Conservation (phyloP, 2,113 vertebrate species). For the Tupaia chinensis region DNA sequence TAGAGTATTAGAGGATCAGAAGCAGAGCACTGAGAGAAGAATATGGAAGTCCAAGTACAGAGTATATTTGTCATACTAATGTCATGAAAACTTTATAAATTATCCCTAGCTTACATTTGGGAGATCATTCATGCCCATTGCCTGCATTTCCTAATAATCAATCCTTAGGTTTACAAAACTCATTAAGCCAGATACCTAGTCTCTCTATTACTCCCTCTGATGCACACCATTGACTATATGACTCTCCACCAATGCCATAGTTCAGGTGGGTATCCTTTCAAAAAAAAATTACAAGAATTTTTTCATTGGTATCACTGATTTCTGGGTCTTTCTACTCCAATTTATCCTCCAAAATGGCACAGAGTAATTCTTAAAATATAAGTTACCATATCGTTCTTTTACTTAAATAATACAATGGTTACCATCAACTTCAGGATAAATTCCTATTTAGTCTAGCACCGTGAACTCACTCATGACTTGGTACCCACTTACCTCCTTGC, state of each 20-base stretch:
- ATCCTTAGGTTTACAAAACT: neutral
- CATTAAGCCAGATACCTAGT: constrained; percentile 3
- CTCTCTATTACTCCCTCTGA: neutral
- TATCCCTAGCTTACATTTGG: neutral
- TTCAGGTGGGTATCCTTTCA: constrained; percentile 17
- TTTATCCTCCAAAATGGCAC: constrained; percentile 3
- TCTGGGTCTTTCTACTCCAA: neutral
- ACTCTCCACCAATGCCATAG: neutral
- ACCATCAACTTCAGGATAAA: constrained; percentile 11
- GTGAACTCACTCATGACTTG: neutral
- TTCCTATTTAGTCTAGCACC: neutral
- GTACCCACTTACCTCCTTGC: neutral
- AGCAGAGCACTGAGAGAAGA: neutral
- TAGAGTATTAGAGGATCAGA: neutral
- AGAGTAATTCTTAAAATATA: neutral
- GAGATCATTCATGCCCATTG: neutral
- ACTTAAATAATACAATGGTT: neutral
- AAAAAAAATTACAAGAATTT: neutral
- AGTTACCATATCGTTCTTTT: constrained; percentile 27
- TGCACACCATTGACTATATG: neutral
- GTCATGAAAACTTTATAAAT: constrained; percentile 2
- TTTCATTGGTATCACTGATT: constrained; percentile 21
- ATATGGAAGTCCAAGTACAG: neutral
- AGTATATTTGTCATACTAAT: neutral
- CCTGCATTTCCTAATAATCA: neutral